Percentiles rank a stretch among this genome's conserved stretches.
Conservation (phyloP, 2,888 invertebrate species). For the Sinopyrophorus schimmeli region DNA sequence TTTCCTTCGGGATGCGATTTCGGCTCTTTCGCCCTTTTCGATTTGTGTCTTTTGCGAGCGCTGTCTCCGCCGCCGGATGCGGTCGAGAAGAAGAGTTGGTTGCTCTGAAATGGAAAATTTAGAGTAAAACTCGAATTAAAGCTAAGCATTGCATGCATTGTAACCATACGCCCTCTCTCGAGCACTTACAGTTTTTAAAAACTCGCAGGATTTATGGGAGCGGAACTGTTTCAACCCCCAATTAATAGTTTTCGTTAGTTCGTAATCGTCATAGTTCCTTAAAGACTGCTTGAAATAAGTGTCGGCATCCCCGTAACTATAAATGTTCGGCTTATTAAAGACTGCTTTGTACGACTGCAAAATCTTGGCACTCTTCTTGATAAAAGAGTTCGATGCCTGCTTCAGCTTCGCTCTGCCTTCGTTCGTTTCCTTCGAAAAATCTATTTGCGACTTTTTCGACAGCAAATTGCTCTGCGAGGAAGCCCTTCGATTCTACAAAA, state of each 20-base stretch:
- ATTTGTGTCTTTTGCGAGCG: no score
- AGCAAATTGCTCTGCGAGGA: constrained; percentile 22
- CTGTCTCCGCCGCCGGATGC: background rate
- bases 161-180: no score
- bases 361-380: constrained; percentile 37
- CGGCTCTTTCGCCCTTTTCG: no score
- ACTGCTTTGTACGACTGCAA: constrained; percentile 36
- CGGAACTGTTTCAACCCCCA: constrained; percentile 7
- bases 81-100: background rate
- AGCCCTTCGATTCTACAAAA: constrained; percentile 33
- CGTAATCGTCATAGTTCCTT: constrained; percentile 47
- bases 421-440: constrained; percentile 10
- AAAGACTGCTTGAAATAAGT: constrained; percentile 47
- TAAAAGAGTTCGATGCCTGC: constrained; percentile 32
- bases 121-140: background rate
- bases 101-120: background rate
- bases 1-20: no score
- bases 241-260: constrained; percentile 35
- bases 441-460: constrained; percentile 17
- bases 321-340: constrained; percentile 32
- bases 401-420: no score
- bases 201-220: constrained; percentile 7
- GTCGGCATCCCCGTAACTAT: constrained; percentile 47
- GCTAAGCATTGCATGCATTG: no score
- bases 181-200: constrained; percentile 12